These are phyloP conservation scores for Hybos culiciformis DNA, from an alignment of 2,888 invertebrate genomes.

Conservation along the genomic window DNA sequence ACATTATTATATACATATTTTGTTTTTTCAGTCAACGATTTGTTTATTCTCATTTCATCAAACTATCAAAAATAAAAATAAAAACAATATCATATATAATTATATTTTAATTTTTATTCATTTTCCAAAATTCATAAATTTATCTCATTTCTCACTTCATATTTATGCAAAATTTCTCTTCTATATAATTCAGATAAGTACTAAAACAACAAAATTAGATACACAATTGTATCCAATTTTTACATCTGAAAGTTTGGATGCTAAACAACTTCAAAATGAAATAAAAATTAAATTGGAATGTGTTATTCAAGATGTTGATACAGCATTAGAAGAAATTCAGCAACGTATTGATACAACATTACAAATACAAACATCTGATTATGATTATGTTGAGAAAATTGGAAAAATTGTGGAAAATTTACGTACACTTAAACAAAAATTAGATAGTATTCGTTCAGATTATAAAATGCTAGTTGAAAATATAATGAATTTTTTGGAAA, in stretches of 20 bases:
- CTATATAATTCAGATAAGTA: conserved; percentile 39
- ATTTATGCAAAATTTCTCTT: too few species aligned
- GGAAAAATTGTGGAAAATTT: conserved; percentile 51
- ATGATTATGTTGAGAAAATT: conserved; percentile 38
- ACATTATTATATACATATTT: too few species aligned
- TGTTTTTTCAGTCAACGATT: too few species aligned
- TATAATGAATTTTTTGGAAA: conserved; percentile 56
- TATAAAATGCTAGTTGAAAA: conserved; percentile 57
- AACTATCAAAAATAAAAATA: too few species aligned
- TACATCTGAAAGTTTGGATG: conserved; percentile 45
- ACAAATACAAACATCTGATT: conserved; percentile 46
- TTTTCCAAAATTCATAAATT: too few species aligned
- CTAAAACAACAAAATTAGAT: conserved; percentile 53
- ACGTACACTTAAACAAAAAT: conserved; percentile 47
- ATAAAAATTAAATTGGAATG: conserved; percentile 43
- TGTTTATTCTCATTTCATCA: too few species aligned
- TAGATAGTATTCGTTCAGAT: conserved; percentile 53
- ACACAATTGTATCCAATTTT: conserved; percentile 63
- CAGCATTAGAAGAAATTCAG: conserved; percentile 53
- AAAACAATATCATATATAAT: too few species aligned
- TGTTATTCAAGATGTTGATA: conserved; percentile 46
- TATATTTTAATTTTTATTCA: too few species aligned
- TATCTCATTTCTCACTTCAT: too few species aligned
- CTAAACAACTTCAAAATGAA: conserved; percentile 41
- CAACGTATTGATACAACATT: conserved; percentile 52